Evolutionary conservation across 2,797 vertebrate genomes (phyloP).

Genomic region (Xerus rutilus): DNA sequence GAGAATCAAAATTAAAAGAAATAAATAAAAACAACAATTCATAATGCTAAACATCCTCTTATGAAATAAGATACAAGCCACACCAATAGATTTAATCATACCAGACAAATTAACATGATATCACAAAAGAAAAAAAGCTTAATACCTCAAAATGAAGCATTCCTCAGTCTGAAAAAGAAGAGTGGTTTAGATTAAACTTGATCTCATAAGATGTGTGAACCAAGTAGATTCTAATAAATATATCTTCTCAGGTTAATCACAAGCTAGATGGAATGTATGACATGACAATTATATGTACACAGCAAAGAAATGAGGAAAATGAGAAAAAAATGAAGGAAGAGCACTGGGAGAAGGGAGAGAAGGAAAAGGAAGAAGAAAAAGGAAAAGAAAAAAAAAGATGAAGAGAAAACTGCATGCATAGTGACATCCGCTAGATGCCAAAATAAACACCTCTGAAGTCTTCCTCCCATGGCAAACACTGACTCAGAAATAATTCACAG

Average conservation of each 20-base stretch:
- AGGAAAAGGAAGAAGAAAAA: not conserved
- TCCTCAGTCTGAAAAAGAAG: not conserved
- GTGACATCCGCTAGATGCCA: not conserved
- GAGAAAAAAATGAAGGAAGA: not conserved
- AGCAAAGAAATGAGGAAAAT: not conserved
- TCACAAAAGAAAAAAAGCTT: not conserved
- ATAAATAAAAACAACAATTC: not conserved
- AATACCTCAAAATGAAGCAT: accelerated
- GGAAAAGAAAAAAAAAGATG: not conserved
- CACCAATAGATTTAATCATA: not conserved
- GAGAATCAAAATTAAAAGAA: not conserved
- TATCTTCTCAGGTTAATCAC: not conserved
- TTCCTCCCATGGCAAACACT: not conserved
- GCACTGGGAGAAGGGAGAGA: too few relatives aligned
- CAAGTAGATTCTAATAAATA: not conserved
- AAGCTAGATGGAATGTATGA: not conserved
- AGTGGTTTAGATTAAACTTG: not conserved
- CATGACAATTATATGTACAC: not conserved
- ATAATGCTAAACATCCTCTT: not conserved
- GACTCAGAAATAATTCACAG: not conserved
- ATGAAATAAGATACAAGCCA: not conserved
- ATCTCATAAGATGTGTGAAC: not conserved
- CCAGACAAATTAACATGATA: not conserved
- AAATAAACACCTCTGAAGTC: not conserved
- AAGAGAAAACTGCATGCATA: not conserved